Evolutionary conservation across 2,113 vertebrate species (phyloP).

Genomic region (Epinephelus lanceolatus): DNA sequence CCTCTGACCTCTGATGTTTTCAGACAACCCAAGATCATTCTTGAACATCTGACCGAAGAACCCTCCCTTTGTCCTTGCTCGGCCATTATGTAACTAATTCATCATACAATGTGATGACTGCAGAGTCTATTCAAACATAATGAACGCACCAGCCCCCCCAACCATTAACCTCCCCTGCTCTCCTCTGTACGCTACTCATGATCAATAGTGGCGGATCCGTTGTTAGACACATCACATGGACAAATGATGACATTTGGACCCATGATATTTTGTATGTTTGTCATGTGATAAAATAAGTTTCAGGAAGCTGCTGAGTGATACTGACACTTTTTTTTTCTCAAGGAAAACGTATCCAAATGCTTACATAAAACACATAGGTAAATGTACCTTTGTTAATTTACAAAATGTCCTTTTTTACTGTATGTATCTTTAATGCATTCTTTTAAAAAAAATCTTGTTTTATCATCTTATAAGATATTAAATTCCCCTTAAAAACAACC

Average conservation of each 20-base stretch:
- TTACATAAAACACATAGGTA: background rate
- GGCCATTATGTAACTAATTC: constrained; percentile 5
- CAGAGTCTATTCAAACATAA: constrained; percentile 34
- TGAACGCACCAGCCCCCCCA: background rate
- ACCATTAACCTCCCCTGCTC: background rate
- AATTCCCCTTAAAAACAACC: constrained; percentile 38
- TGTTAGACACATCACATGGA: constrained; percentile 14
- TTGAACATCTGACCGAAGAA: background rate
- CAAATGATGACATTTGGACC: background rate
- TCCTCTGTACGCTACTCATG: background rate
- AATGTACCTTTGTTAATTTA: background rate
- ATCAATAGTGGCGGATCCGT: constrained; percentile 21
- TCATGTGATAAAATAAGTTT: background rate
- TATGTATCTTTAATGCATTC: background rate
- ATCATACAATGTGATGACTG: constrained; percentile 1
- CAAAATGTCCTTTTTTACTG: background rate
- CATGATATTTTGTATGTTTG: constrained; percentile 3
- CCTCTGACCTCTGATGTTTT: background rate
- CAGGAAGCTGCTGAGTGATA: background rate
- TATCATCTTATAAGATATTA: constrained; percentile 1
- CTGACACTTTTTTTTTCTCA: background rate
- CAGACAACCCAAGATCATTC: background rate
- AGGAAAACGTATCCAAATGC: background rate
- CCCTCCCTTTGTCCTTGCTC: background rate
- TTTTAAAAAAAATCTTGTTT: background rate